These are phyloP conservation scores for Amaurobius ferox DNA, from an alignment of 2,888 invertebrate species.

Conservation along the genomic window DNA sequence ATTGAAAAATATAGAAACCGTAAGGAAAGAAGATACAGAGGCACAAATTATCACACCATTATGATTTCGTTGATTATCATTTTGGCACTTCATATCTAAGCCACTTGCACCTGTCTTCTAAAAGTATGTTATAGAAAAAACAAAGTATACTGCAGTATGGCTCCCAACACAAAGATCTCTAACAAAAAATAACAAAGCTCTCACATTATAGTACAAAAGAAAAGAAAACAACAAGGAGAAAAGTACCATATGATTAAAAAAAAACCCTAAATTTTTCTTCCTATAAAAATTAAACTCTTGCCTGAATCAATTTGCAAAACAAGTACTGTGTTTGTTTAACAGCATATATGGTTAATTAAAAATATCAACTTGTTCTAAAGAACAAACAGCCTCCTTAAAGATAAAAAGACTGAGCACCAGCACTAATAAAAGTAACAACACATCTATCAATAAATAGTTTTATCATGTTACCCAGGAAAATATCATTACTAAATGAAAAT, in stretches of 20 bases:
- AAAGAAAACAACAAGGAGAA: background rate
- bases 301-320: too few relatives aligned
- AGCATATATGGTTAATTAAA: too few relatives aligned
- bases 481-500: too few relatives aligned
- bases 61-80: conserved; percentile 59
- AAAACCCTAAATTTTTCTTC: background rate
- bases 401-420: too few relatives aligned
- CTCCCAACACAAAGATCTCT: background rate
- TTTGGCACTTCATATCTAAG: conserved; percentile 64
- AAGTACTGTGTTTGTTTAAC: too few relatives aligned
- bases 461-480: too few relatives aligned
- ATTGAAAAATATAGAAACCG: background rate
- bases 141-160: background rate
- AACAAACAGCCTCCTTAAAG: too few relatives aligned
- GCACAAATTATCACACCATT: conserved; percentile 66
- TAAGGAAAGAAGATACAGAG: conserved; percentile 1
- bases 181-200: background rate
- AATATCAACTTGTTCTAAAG: too few relatives aligned
- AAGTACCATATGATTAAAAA: background rate
- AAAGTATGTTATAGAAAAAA: background rate
- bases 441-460: too few relatives aligned
- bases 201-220: background rate
- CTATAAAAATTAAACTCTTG: too few relatives aligned
- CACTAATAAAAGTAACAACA: too few relatives aligned
- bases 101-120: conserved; percentile 24